Conservation (phyloP, 1,140 invertebrate species). For the Drosophila bipectinata region DNA sequence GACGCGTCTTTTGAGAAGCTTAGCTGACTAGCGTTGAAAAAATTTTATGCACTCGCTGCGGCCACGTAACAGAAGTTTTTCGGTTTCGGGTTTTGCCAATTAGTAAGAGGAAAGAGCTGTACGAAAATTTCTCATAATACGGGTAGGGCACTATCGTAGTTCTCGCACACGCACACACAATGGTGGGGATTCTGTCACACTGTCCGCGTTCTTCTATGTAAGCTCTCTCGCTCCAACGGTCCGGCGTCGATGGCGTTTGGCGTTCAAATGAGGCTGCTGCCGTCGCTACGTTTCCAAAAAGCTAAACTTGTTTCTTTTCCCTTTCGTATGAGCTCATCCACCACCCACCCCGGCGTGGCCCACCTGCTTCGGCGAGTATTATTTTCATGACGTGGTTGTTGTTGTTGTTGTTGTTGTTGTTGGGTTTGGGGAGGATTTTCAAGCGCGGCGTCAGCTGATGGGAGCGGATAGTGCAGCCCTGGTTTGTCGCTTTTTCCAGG, state of each 20-base stretch:
- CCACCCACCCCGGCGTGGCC: conserved; percentile 23
- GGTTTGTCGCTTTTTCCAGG: conserved; percentile 8
- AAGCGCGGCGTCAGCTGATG: conserved; percentile 43
- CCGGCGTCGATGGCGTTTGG: conserved; percentile 57
- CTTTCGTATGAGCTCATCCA: conserved; percentile 76
- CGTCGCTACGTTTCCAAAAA: conserved; percentile 58
- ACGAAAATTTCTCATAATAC: conserved; percentile 28
- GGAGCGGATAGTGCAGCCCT: conserved; percentile 7
- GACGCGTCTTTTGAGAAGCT: conserved; percentile 7
- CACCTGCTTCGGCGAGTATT: conserved; percentile 17
- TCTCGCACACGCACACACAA: conserved; percentile 23
- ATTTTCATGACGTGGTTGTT: conserved; percentile 46
- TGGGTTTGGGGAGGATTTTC: conserved; percentile 38
- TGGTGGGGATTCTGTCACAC: conserved; percentile 45
- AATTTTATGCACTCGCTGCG: conserved; percentile 9
- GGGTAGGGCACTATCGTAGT: conserved; percentile 1
- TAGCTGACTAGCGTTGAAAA: conserved; percentile 14
- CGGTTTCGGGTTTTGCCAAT: conserved; percentile 35
- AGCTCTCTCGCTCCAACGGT: conserved; percentile 10
- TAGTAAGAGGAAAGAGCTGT: conserved; percentile 33
- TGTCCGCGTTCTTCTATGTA: conserved; percentile 35
- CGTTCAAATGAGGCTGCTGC: conserved; percentile 58
- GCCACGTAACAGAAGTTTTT: conserved; percentile 44
- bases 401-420: conserved; percentile 9
- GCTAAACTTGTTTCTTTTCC: conserved; percentile 74